Percentiles rank a stretch among this genome's conserved stretches.
phyloP scores from a whole-genome alignment of 1,140 invertebrate species.

The Platyscapa corneri region DNA sequence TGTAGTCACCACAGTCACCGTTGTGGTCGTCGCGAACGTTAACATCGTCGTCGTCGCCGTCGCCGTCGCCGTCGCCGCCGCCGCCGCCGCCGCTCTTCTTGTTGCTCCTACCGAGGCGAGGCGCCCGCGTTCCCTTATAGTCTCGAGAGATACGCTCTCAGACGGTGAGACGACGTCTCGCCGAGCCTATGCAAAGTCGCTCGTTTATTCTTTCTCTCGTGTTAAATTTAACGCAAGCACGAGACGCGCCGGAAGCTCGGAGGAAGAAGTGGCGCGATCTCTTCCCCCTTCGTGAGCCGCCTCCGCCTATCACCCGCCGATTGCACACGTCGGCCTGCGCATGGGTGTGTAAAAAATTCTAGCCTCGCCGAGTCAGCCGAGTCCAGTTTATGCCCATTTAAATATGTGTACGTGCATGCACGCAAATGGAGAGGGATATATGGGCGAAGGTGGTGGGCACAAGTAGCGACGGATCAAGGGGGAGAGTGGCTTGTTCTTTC shows the following conservation, averaged over 20 bases:
- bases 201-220: conserved; percentile 53
- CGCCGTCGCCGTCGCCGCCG: conserved; percentile 35
- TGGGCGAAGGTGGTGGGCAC: neutral
- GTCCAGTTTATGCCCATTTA: conserved; percentile 12
- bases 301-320: neutral
- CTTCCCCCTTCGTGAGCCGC: neutral
- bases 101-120: conserved; percentile 15
- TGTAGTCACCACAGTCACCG: neutral
- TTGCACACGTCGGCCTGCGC: neutral
- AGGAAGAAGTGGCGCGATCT: conserved; percentile 22
- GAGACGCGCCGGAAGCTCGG: conserved; percentile 21
- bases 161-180: conserved; percentile 11
- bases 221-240: conserved; percentile 58
- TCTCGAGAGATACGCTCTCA: neutral
- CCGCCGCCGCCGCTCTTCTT: conserved; percentile 12
- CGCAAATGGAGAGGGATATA: neutral
- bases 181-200: neutral
- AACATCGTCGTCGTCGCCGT: neutral
- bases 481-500: neutral
- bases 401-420: neutral
- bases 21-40: neutral
- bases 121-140: neutral
- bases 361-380: neutral
- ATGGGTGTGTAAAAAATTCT: neutral
- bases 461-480: neutral